Evolutionary conservation across 2,113 vertebrate species (phyloP).

Genomic region (Lampris incognitus): DNA sequence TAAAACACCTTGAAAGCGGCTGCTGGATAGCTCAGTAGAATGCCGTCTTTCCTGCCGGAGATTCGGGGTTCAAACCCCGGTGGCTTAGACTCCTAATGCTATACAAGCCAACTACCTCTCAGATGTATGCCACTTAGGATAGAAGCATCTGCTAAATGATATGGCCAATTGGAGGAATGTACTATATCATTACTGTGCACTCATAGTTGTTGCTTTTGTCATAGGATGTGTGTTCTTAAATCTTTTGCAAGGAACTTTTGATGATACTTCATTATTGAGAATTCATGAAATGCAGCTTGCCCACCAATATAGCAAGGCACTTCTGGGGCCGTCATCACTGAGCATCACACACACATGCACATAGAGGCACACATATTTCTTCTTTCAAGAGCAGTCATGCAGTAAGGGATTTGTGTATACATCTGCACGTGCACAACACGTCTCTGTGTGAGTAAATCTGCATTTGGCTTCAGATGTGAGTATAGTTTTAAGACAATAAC

Average conservation of each 20-base stretch:
- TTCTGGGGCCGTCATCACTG: slow-evolving; percentile 70
- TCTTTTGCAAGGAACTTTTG: slow-evolving; percentile 60
- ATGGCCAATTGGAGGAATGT: too few relatives aligned
- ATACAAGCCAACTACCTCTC: too few relatives aligned
- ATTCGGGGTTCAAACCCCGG: too few relatives aligned
- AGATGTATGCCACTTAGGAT: too few relatives aligned
- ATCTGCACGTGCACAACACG: slow-evolving; percentile 28
- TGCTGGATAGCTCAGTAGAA: too few relatives aligned
- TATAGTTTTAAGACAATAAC: slow-evolving; percentile 58
- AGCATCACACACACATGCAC: slow-evolving; percentile 42
- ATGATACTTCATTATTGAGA: slow-evolving; percentile 67
- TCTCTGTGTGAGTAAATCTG: slow-evolving; percentile 14
- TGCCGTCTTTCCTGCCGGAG: too few relatives aligned
- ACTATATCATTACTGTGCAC: not conserved
- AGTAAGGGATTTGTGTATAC: slow-evolving; percentile 35
- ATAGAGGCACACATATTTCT: slow-evolving; percentile 49
- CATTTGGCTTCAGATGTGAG: slow-evolving; percentile 36
- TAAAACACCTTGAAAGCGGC: too few relatives aligned
- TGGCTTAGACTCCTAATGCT: too few relatives aligned
- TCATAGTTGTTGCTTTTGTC: slow-evolving; percentile 9
- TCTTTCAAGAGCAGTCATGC: slow-evolving; percentile 47
- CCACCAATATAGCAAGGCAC: slow-evolving; percentile 69
- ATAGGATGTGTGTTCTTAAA: slow-evolving; percentile 60
- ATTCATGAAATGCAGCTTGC: slow-evolving; percentile 75
- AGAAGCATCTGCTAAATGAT: too few relatives aligned